Conservation (phyloP, 2,797 vertebrate species). For the Gymnoscopelus microlampas region DNA sequence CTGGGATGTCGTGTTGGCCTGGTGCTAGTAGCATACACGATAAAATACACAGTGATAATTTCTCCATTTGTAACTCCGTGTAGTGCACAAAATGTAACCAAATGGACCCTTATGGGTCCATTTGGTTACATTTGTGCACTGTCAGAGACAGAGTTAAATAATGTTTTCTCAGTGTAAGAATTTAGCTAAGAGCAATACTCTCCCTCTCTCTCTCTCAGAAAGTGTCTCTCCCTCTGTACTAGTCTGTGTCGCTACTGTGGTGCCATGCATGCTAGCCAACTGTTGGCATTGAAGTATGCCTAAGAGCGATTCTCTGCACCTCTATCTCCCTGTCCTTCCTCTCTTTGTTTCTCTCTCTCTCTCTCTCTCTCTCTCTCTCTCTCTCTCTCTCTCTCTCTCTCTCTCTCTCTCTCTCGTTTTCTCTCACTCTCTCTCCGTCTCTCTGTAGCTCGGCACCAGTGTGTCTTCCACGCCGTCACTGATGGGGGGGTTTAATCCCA, state of each 20-base stretch:
- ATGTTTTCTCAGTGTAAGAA: too few species aligned
- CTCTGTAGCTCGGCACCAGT: neutral
- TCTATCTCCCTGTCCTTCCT: neutral
- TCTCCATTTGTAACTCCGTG: too few species aligned
- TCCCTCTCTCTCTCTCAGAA: neutral
- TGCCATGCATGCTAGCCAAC: too few species aligned
- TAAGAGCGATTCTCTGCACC: neutral
- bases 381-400: conserved; percentile 1
- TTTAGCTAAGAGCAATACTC: too few species aligned
- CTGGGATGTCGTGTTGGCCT: neutral
- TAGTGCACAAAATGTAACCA: too few species aligned
- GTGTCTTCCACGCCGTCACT: conserved; percentile 23
- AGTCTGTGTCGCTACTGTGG: neutral
- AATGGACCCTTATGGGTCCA: too few species aligned
- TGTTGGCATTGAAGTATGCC: too few species aligned
- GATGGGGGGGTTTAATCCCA: conserved; percentile 46
- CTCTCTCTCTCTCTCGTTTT: neutral
- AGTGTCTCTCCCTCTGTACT: neutral
- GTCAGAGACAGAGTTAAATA: too few species aligned
- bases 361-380: neutral
- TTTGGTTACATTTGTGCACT: too few species aligned
- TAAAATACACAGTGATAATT: too few species aligned
- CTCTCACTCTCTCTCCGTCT: conserved; percentile 1
- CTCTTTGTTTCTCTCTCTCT: neutral
- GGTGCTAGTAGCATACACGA: neutral